Evolutionary conservation across 2,888 invertebrate species (phyloP), one percentile per base, ranked within the genome.

Genomic region (Lutraria lutraria): DNA sequence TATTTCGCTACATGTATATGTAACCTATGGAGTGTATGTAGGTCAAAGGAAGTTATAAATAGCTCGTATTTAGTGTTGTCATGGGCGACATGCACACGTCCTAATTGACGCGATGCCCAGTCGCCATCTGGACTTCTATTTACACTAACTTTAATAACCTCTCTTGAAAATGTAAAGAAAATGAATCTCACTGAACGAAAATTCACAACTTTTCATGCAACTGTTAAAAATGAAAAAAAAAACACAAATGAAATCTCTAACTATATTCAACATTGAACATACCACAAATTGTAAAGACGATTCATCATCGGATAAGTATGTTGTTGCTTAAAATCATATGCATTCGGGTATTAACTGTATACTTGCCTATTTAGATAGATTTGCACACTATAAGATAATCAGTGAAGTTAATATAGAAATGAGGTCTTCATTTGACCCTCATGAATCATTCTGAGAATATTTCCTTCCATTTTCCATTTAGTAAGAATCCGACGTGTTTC

Each of bases 321-420:
- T 31, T 34, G 25, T 19, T 76, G 76, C 63, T 34, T 76, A 76
- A 60, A 81, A 72, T 68, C 53, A 82, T 72, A 82, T 53, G 86
- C 86, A 82, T 76, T 88, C 83, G 88, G 88, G 88, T 83, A 88
- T 85, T 80, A 84, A 88, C 80, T 53, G 43, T 63, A 88, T 88
- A 88, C 88, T 88, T 88, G 88, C 88, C 88, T 88, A 88, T 84
- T 43, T 52, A 72, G 54, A 80, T 72, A 82, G 80, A 63, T 86
- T 68, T 68, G 83, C 81, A 85, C 88, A 88, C 88, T 54, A 81
- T 60, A 68, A 80, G 68, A 25, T 63, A 72, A 53, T 81, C 72
- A 72, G 29, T 25, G 31, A 83, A 83, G 29, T 83, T 43, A 29
- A 81, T 29, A 83, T 83, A 54, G 31, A 31, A 79, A 25, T 53